Percentiles rank a stretch among this genome's conserved stretches.
These are phyloP conservation scores for Dromius quadrimaculatus DNA, from an alignment of 2,888 invertebrate species.

Conservation along the genomic window DNA sequence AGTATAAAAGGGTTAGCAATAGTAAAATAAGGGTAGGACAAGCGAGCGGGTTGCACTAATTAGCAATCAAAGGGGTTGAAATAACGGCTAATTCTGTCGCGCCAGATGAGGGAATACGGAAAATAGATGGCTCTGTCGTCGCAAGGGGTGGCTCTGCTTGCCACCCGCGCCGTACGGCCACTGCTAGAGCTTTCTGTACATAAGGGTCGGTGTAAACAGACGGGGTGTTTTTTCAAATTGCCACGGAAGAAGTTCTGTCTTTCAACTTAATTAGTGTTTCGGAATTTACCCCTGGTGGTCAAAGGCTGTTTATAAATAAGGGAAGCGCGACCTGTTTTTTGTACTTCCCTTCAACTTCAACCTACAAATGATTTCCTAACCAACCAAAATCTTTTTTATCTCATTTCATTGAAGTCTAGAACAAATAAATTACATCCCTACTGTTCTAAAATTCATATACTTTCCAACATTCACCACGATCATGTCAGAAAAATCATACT, in stretches of 20 bases:
- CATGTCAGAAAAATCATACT: no score
- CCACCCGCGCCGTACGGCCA: constrained; percentile 14
- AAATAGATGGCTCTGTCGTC: constrained; percentile 46
- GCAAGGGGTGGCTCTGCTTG: constrained; percentile 10
- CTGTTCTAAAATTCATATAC: no score
- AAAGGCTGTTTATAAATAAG: constrained; percentile 48
- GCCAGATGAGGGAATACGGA: constrained; percentile 50
- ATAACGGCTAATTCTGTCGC: constrained; percentile 64
- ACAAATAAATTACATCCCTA: no score
- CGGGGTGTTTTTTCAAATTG: constrained; percentile 44
- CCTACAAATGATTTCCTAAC: neutral
- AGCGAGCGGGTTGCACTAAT: constrained; percentile 70
- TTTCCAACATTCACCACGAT: no score
- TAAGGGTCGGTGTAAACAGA: constrained; percentile 51
- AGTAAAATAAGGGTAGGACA: constrained; percentile 65
- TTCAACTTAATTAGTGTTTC: constrained; percentile 49
- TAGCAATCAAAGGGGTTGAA: constrained; percentile 72
- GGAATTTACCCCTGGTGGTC: constrained; percentile 50
- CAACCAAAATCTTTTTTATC: neutral
- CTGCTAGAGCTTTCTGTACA: constrained; percentile 43
- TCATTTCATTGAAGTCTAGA: no score
- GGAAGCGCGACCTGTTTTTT: constrained; percentile 39
- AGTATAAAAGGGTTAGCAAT: constrained; percentile 66
- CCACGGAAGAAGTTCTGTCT: constrained; percentile 49
- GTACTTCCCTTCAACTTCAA: constrained; percentile 7